Base-by-base conservation (phyloP, 2,888 invertebrate genomes). In the Heliconius ismenius region DNA sequence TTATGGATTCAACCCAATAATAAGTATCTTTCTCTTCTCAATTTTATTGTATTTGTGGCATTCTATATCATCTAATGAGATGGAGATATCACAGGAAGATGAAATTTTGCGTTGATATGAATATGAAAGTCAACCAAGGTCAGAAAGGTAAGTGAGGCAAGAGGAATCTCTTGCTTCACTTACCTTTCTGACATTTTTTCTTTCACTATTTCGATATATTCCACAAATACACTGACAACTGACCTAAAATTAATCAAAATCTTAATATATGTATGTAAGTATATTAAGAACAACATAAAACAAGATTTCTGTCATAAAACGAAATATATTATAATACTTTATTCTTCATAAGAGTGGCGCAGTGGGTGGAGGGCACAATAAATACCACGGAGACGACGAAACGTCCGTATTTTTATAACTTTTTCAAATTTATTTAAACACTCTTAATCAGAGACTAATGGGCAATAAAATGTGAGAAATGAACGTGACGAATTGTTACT, bases 261-360 rank as follows among this genome's bases (percentile, higher is more conserved):
- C 24, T 62, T 26, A 26, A 26, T 62, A 62, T 62, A 62, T 18
- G 26, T 15, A 13, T 54, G 68, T 75, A 36, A 49, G 18, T 49
- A 72, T 78, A 86, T 87, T 87, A 84, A 86, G 82, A 84, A 82
- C 80, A 83, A 84, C 84, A 85, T 84, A 83, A 86, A 85, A 85
- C 82, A 82, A 80, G 81, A 58, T 81, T 82, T 80, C 79, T 84
- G 85, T 87, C 87, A 85, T 87, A 87, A 86, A 86, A 86, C 82
- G 83, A 81, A 85, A 86, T 84, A 86, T 86, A 87, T 49, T 49
- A 49, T 86, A 85, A 83, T 81, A 81, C 81, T 82, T 83, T 84
- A 81, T 81, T 83, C 79, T 80, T 82, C 80, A 81, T 80, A 82
- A 79, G 79, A 83, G 81, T 79, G 80, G 32, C 43, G 39, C 78